Evolutionary conservation across 2,888 invertebrate genomes (phyloP), one percentile per base, ranked within the genome.

Genomic region (Diplazon laetatorius): DNA sequence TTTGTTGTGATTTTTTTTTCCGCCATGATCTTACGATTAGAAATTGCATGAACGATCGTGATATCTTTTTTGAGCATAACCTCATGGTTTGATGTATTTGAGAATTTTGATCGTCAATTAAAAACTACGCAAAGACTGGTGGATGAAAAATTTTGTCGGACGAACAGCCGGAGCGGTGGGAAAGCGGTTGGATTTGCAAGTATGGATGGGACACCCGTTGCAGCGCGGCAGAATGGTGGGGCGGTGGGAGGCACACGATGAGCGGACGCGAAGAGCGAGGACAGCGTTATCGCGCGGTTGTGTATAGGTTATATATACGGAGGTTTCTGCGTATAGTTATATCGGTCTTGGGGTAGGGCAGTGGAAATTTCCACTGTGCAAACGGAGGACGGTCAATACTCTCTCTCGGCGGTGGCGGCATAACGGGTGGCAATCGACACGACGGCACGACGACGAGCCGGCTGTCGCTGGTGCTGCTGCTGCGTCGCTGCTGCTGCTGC

Each of bases 291-390:
- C 30, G 30, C 18, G 48, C 22, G 9, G 5, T 9, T 9, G 48
- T 59, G 37, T 52, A 37, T 30, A 22, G 39, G 18, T 30, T 30
- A 30, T 30, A 30, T 6, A 6, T 30, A 30, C 6, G 14, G 20
- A n/a, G 50, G 5, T 44, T 8, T 37, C 12, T 35, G 14, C 22
- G 22, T 63, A 16, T 63, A 63, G 65, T 39, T 84, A 80, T 76
- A 82, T 30, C 84, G 84, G 82, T 81, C 85, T 86, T 87, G 87
- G 89, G 89, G 89, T 88, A 89, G 90, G 88, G 87, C 89, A 90
- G 88, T 89, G 90, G 90, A 90, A 90, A 90, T 88, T 90, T 90
- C 90, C 90, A 89, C 90, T 89, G 87, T 85, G 85, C 87, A 82
- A 82, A 85, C 86, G 85, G 87, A 88, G n/a, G 88, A 89, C 90